Evolutionary conservation across 2,797 vertebrate genomes (phyloP), one percentile per base, ranked within the genome.

Genomic region (Forpus xanthops): DNA sequence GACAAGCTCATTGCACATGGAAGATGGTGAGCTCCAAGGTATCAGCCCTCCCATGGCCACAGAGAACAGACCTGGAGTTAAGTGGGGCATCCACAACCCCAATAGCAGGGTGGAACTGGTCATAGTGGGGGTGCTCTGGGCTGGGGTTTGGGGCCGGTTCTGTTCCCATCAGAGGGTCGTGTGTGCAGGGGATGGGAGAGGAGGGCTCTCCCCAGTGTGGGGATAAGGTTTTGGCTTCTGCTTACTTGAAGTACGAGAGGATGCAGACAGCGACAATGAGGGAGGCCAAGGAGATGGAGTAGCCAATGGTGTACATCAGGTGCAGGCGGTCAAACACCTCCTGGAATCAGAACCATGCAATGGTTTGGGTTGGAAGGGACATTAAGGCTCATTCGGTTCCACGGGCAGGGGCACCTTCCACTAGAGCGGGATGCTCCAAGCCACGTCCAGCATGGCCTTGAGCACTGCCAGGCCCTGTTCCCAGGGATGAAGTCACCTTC

Each of bases 211-310:
- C 53, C 49, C 14, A 2, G 21, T 18, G 1, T 0, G 0, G 24
- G 42, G 37, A 9, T 9, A 31, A 74, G 45, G 12, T 4, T 60
- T 85, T 65, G 39, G 49, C 6, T 27, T 50, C 30, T 97, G 44
- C 98, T 98, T 98, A 99, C 99, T 99, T 99, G 98, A 99, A 99
- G 93, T 98, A 99, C 41, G 98, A 98, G 91, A 99, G 98, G 96
- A 99, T 99, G 97, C 97, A 98, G 86, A 99, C 97, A 0, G 99
- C 99, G 1, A 98, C 97, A 15, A 99, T 64, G 84, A 99, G 97
- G 1, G 98, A 98, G 11, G 97, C 97, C 45, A 99, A 97, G 86
- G 99, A 99, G 89, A 99, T 93, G 72, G 99, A 99, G 97, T 99
- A 99, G 76, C 99, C 99, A 0, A 98, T 77, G 0, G 99, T 99